phyloP scores from a whole-genome alignment of 2,113 vertebrate species.

The Electrona antarctica region DNA sequence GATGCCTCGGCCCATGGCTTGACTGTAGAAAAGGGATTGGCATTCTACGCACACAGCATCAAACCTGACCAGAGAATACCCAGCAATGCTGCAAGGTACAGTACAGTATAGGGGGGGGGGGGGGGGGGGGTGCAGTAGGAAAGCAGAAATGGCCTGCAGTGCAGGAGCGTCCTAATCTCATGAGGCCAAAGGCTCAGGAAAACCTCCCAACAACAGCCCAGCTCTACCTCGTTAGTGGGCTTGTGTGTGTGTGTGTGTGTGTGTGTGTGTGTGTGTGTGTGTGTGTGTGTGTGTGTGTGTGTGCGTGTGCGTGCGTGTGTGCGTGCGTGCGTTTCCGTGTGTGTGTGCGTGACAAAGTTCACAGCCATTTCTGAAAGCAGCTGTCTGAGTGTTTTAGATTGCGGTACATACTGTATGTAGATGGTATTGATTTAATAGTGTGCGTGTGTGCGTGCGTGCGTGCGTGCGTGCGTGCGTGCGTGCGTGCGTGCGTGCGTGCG shows the following conservation, averaged over 20 bases:
- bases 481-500: conserved; percentile 5
- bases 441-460: conserved; percentile 1
- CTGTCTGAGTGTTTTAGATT: background rate
- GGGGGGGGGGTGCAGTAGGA: background rate
- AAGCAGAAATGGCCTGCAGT: conserved; percentile 11
- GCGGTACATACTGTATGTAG: no score
- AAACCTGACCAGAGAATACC: background rate
- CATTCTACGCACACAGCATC: background rate
- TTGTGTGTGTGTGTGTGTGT: background rate
- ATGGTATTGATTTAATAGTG: background rate
- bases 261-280: background rate
- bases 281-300: background rate
- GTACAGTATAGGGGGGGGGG: background rate
- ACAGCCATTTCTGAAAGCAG: no score
- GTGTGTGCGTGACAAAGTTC: background rate
- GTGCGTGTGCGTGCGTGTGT: background rate
- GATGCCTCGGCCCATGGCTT: no score
- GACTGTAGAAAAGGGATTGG: background rate
- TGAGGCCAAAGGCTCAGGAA: conserved; percentile 5
- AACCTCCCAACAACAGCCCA: conserved; percentile 15
- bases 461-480: conserved; percentile 14
- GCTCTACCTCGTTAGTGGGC: conserved; percentile 5
- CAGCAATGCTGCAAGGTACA: background rate
- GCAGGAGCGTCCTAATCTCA: background rate
- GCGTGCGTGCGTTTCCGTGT: background rate